These are phyloP conservation scores for Prionchulus punctatus DNA, from an alignment of 2,888 invertebrate genomes.

Conservation along the genomic window DNA sequence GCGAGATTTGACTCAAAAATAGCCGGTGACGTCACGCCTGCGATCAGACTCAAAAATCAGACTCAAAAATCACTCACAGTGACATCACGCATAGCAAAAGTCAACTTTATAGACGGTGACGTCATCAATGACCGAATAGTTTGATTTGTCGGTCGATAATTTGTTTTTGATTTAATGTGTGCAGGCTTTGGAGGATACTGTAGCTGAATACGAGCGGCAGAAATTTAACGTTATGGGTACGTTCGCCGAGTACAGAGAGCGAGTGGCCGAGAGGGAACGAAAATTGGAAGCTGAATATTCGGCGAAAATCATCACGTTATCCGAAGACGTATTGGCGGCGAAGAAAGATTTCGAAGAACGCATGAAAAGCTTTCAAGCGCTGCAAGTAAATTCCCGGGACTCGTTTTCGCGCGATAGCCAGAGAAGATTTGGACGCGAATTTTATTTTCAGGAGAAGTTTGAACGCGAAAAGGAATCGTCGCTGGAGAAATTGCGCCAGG, in stretches of 20 bases:
- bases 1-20: too few relatives aligned
- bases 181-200: slow-evolving; percentile 26
- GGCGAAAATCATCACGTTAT: slow-evolving; percentile 34
- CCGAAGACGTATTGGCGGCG: slow-evolving; percentile 35
- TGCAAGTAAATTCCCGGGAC: slow-evolving; percentile 19
- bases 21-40: too few relatives aligned
- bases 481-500: slow-evolving; percentile 27
- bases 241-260: slow-evolving; percentile 25
- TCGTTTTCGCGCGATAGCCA: neutral
- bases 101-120: too few relatives aligned
- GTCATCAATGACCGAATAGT: too few relatives aligned
- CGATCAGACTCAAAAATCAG: too few relatives aligned
- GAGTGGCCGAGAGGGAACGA: slow-evolving; percentile 28
- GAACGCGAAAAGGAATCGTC: slow-evolving; percentile 31
- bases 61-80: too few relatives aligned
- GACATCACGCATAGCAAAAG: too few relatives aligned
- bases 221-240: slow-evolving; percentile 31
- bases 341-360: slow-evolving; percentile 35
- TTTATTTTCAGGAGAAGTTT: slow-evolving; percentile 23
- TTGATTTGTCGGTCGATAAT: neutral
- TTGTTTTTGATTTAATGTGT: neutral
- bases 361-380: slow-evolving; percentile 38
- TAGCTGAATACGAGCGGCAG: slow-evolving; percentile 30
- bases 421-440: neutral
- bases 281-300: slow-evolving; percentile 32